These are phyloP conservation scores for Zaprionus vittiger DNA, from an alignment of 1,140 invertebrate genomes.

Conservation along the genomic window DNA sequence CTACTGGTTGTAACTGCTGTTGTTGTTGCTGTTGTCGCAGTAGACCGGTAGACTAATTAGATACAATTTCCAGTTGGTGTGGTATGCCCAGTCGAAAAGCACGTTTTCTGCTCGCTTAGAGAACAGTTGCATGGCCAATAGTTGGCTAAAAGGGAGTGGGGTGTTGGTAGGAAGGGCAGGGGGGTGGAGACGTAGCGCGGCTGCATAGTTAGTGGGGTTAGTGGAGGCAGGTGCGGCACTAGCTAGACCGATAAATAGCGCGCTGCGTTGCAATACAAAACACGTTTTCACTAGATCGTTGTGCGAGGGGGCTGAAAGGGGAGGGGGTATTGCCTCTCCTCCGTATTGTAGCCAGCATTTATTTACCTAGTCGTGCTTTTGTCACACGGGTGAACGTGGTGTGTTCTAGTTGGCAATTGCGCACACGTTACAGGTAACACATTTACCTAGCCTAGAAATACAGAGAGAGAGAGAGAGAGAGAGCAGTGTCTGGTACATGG, in stretches of 20 bases:
- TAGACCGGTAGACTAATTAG: constrained; percentile 77
- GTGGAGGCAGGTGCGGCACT: constrained; percentile 1
- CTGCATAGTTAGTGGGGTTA: not conserved
- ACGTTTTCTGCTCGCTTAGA: constrained; percentile 62
- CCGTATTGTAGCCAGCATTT: constrained; percentile 23
- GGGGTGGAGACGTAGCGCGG: not conserved
- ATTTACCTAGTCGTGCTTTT: constrained; percentile 59
- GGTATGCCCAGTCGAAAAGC: constrained; percentile 73
- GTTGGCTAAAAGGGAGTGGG: not conserved
- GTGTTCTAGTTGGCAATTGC: constrained; percentile 81
- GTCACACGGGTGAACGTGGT: constrained; percentile 77
- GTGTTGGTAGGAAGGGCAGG: not conserved
- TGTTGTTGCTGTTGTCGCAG: constrained; percentile 27
- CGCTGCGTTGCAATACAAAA: constrained; percentile 69
- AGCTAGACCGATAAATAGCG: constrained; percentile 68
- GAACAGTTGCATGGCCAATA: not conserved
- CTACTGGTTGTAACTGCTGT: not conserved
- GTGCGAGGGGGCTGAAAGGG: not conserved
- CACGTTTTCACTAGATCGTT: constrained; percentile 75
- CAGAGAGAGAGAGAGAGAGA: too few relatives aligned
- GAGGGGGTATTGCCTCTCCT: not conserved
- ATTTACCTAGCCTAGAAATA: not conserved
- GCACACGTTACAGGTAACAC: constrained; percentile 57
- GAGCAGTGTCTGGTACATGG: not conserved
- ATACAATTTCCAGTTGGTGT: constrained; percentile 77